Evolutionary conservation across 2,113 vertebrate genomes (phyloP).

Genomic region (Syngnathus typhle): DNA sequence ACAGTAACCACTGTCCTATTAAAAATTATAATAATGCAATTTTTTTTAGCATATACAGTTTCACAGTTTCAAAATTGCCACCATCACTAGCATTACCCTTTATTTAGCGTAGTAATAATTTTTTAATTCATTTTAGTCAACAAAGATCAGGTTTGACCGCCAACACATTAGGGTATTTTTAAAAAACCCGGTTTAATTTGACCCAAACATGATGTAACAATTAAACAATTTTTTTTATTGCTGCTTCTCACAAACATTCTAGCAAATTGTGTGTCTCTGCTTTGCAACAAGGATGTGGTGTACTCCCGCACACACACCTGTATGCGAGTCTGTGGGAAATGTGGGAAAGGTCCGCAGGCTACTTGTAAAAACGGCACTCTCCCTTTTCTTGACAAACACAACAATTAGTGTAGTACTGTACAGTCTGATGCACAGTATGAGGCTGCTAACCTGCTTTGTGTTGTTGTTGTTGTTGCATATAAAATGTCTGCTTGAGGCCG

Average conservation of each 20-base stretch:
- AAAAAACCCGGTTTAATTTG: too few species aligned
- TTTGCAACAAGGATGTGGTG: constrained; percentile 26
- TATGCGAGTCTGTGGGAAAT: constrained; percentile 10
- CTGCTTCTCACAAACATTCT: constrained; percentile 58
- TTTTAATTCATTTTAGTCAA: too few species aligned
- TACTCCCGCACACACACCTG: constrained; percentile 32
- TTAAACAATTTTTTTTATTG: too few species aligned
- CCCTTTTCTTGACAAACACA: constrained; percentile 5
- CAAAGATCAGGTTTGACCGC: too few species aligned
- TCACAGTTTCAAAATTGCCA: too few species aligned
- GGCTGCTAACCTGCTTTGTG: background rate
- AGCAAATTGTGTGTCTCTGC: constrained; percentile 34
- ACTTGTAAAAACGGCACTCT: constrained; percentile 20
- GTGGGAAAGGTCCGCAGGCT: constrained; percentile 28
- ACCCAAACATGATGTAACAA: too few species aligned
- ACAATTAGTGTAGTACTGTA: background rate
- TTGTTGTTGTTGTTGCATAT: too few species aligned
- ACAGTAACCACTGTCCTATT: constrained; percentile 2
- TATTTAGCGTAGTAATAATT: too few species aligned
- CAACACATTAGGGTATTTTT: too few species aligned
- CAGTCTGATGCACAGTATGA: background rate
- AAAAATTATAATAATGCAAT: too few species aligned
- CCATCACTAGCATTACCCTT: too few species aligned
- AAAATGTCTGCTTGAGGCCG: background rate
- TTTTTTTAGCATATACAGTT: too few species aligned